These are phyloP conservation scores for Cyclargus thomasi DNA, from an alignment of 1,140 invertebrate species.

Conservation along the genomic window DNA sequence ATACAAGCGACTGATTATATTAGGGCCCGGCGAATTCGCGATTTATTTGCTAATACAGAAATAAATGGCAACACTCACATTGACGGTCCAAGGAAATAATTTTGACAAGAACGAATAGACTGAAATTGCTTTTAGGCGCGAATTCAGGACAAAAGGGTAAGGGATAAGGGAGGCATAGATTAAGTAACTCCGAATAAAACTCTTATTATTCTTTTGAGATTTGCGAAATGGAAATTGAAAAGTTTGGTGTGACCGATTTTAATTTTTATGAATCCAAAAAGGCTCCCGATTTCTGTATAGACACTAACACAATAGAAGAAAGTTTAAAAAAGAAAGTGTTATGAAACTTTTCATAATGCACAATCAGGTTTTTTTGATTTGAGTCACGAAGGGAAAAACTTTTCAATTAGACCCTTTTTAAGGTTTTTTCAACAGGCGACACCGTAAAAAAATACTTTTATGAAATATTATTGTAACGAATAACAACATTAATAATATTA, in stretches of 20 bases:
- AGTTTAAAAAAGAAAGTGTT: background rate
- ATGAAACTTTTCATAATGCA: background rate
- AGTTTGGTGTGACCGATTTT: background rate
- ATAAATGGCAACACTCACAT: slow-evolving; percentile 10
- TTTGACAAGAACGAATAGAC: slow-evolving; percentile 4
- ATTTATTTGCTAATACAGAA: slow-evolving; percentile 37
- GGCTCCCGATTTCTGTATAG: background rate
- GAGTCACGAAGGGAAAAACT: background rate
- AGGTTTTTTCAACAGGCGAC: background rate
- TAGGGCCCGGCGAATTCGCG: slow-evolving; percentile 39
- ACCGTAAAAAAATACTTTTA: too few species aligned
- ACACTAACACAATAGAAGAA: background rate
- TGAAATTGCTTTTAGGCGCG: slow-evolving; percentile 7
- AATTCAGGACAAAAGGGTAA: slow-evolving; percentile 10
- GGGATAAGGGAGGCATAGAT: background rate
- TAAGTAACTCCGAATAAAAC: background rate
- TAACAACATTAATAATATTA: background rate
- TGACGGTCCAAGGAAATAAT: slow-evolving; percentile 8
- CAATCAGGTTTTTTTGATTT: background rate
- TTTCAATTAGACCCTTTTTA: background rate
- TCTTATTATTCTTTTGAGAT: slow-evolving; percentile 7
- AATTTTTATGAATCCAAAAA: background rate
- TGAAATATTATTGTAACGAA: too few species aligned
- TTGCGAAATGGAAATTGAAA: background rate
- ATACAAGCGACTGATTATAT: slow-evolving; percentile 61